Base-by-base conservation (phyloP, 2,888 invertebrate genomes). In the Osmoderma eremita region DNA sequence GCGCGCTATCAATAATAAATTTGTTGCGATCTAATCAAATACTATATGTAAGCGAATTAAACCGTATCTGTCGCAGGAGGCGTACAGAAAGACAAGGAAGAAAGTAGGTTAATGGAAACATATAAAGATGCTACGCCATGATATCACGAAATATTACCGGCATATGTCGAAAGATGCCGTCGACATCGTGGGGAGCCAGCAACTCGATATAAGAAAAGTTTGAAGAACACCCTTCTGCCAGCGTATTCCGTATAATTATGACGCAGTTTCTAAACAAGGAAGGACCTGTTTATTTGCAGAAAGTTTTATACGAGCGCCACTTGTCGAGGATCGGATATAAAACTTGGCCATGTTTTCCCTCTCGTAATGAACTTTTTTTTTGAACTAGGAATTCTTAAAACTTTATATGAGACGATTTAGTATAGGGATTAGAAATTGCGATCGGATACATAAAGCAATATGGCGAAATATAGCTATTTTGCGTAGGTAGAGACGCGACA, bases 121-220 rank as follows among this genome's bases (percentile, higher is more conserved):
- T 42, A 63, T 63, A 63, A 63, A 63, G 53, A 63, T 63, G 53
- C 63, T 51, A 53, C 30, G 63, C 63, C 41, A 63, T 63, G 63
- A 63, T 63, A 63, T 63, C 65, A 58, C 56, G 65, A 39, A 56
- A 65, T 56, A 65, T 65, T 56, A 45, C 54, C 36, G 58, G 56
- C 65, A 65, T 65, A 56, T 65, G 65, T 49, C 65, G 65, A 54
- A 65, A 58, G 58, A 58, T 58, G 58, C 12, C 48, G 48, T 58
- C 24, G 22, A 12, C 42, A 38, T 51, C 41, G 50, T 39, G 12
- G 63, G 24, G 42, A 51, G 24, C 51, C 51, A 17, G 24, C 18
- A 63, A 22, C 15, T 13, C 63, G 63, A 63, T 63, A 63, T 63
- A 51, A 63, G 63, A 51, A 63, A 63, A 63, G 63, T 63, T 63